Percentiles rank a stretch among this genome's conserved stretches.
Conservation (phyloP, 2,888 invertebrate genomes). For the Spilarctia lutea region DNA sequence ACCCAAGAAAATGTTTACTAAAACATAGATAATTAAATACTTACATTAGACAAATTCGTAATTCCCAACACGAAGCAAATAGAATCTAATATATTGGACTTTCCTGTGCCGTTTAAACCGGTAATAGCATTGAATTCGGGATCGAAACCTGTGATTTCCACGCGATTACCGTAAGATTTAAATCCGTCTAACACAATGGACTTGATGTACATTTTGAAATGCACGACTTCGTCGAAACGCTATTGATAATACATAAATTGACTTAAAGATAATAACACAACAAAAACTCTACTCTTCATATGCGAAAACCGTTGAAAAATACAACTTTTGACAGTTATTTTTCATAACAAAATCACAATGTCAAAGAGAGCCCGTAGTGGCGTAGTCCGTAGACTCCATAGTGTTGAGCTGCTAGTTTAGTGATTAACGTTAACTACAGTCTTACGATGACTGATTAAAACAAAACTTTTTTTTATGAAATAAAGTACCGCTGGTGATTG, state of each 20-base stretch:
- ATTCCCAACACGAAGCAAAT: constrained; percentile 99
- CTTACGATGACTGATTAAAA: no score
- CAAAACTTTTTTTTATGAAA: no score
- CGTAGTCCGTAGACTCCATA: no score
- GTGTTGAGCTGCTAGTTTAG: neutral
- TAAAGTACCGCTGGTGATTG: no score
- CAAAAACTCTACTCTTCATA: neutral
- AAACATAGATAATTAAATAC: constrained; percentile 48
- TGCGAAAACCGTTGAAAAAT: constrained; percentile 58
- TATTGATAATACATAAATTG: neutral
- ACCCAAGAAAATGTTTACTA: constrained; percentile 30
- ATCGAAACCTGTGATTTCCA: constrained; percentile 97
- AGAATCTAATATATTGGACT: constrained; percentile 98
- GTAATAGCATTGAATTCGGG: constrained; percentile 99
- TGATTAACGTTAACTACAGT: neutral
- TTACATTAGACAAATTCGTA: constrained; percentile 95
- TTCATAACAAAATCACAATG: neutral
- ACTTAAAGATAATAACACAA: no score
- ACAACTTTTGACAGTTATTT: constrained; percentile 23
- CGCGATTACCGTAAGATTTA: constrained; percentile 98
- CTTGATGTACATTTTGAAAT: constrained; percentile 94
- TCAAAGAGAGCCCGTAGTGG: neutral
- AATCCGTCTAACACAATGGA: constrained; percentile 98
- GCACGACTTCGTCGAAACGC: constrained; percentile 12
- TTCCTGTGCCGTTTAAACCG: constrained; percentile 98